Evolutionary conservation across 2,113 vertebrate genomes (phyloP).

Genomic region (Tauraco erythrolophus): DNA sequence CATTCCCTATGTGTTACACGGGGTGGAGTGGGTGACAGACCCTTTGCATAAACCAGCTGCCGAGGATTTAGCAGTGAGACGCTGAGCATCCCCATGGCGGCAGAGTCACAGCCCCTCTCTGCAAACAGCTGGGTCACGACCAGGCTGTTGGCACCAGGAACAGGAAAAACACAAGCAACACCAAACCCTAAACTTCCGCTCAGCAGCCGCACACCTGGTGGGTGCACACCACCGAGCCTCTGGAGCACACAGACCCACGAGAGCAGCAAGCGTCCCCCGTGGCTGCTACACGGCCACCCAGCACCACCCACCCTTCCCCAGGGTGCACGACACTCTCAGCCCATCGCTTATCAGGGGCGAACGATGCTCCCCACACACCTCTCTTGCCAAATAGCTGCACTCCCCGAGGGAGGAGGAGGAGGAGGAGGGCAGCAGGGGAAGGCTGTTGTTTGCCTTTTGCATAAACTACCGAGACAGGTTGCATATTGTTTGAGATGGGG

Average conservation of each 20-base stretch:
- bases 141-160: not conserved
- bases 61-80: not conserved
- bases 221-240: too few species aligned
- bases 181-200: not conserved
- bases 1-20: rapidly evolving
- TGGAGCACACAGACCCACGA: not conserved
- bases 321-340: too few species aligned
- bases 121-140: not conserved
- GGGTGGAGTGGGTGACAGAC: not conserved
- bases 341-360: too few species aligned
- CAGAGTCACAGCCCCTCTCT: not conserved
- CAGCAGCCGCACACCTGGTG: not conserved
- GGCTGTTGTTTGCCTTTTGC: too few species aligned
- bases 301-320: too few species aligned
- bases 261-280: rapidly evolving
- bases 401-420: not conserved
- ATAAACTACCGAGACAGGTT: too few species aligned
- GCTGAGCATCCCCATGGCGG: rapidly evolving
- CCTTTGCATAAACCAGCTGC: not conserved
- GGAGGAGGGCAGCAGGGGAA: not conserved
- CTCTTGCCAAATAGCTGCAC: rapidly evolving
- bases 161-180: not conserved
- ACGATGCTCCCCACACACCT: not conserved
- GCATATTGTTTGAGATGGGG: too few species aligned
- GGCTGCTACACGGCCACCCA: too few species aligned